Evolutionary conservation across 2,113 vertebrate genomes (phyloP).

Genomic region (Gymnobelideus leadbeateri): DNA sequence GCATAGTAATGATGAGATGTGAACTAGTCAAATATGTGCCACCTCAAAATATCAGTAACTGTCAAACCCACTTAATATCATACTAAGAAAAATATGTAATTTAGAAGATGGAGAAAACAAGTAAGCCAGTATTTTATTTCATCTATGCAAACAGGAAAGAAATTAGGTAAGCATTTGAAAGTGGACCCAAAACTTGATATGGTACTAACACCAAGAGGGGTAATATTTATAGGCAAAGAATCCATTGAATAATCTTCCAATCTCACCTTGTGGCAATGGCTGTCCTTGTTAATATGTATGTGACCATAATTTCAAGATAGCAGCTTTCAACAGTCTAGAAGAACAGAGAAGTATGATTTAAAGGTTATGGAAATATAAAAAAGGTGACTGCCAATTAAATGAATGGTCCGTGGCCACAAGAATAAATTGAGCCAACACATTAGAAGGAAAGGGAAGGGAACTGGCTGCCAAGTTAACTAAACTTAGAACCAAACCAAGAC

Average conservation of each 20-base stretch:
- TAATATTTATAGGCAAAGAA: background rate
- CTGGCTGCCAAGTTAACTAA: background rate
- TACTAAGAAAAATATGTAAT: background rate
- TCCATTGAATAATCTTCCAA: background rate
- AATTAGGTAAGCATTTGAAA: background rate
- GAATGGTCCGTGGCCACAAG: background rate
- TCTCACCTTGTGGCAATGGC: background rate
- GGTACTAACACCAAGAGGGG: background rate
- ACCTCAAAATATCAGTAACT: background rate
- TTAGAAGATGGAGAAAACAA: background rate
- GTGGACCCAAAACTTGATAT: too few species aligned
- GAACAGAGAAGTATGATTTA: background rate
- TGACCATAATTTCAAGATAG: background rate
- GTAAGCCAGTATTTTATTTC: background rate
- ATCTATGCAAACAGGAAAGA: background rate
- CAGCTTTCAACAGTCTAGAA: background rate
- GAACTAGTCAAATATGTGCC: background rate
- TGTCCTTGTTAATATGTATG: background rate
- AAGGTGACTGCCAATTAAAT: constrained; percentile 13
- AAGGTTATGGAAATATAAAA: background rate
- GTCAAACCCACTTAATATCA: background rate
- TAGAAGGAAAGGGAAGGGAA: background rate
- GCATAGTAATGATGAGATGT: background rate
- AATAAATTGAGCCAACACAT: background rate
- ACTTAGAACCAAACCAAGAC: background rate